These are phyloP conservation scores for Elgaria multicarinata DNA, from an alignment of 2,113 vertebrate species.

Conservation along the genomic window DNA sequence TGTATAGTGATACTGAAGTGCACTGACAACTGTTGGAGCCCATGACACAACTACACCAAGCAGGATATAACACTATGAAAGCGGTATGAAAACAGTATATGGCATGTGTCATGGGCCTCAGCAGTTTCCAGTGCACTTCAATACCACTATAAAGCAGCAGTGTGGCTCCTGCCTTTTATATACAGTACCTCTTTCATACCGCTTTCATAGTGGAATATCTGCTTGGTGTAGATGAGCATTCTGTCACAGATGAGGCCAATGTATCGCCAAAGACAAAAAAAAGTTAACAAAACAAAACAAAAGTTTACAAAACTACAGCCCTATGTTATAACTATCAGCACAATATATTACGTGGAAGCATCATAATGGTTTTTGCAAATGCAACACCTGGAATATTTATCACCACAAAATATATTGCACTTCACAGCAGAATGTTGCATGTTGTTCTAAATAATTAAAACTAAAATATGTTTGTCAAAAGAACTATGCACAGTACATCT, in stretches of 20 bases:
- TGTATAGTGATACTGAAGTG: too few relatives aligned
- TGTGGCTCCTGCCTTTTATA: too few relatives aligned
- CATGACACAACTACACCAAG: too few relatives aligned
- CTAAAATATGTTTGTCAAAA: not conserved
- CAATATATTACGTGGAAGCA: not conserved
- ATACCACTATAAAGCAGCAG: too few relatives aligned
- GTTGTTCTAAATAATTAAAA: slow-evolving; percentile 7
- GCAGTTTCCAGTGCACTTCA: too few relatives aligned
- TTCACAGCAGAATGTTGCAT: not conserved
- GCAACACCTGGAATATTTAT: not conserved
- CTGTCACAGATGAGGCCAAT: not conserved
- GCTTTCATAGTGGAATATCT: too few relatives aligned
- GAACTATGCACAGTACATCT: not conserved
- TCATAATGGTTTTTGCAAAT: not conserved
- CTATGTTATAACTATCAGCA: not conserved
- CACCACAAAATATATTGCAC: not conserved
- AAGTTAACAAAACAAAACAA: not conserved
- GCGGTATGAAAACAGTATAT: too few relatives aligned
- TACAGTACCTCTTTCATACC: too few relatives aligned
- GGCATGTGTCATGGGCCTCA: too few relatives aligned
- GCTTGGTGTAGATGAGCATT: too few relatives aligned
- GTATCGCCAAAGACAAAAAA: not conserved
- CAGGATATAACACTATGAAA: too few relatives aligned
- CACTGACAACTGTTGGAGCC: too few relatives aligned
- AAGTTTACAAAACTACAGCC: not conserved